A percentile compares a stretch with the other conserved stretches of the same genome.
Evolutionary conservation across 2,888 invertebrate species (phyloP).

Genomic region (Lepidocyrtoides sp.): DNA sequence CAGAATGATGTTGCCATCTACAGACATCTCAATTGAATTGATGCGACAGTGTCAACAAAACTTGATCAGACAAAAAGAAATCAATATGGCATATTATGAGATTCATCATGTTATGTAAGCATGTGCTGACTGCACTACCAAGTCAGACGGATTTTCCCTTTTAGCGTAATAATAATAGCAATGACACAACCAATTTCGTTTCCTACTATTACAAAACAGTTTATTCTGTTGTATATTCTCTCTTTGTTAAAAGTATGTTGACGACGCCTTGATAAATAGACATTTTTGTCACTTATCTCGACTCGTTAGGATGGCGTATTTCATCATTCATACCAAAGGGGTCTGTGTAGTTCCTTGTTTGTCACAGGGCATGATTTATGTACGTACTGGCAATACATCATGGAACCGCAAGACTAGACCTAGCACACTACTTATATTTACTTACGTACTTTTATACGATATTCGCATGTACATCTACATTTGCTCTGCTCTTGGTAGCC

Average conservation of each 20-base stretch:
- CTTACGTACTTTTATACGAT: too few relatives aligned
- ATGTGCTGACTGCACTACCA: neutral
- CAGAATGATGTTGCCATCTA: neutral
- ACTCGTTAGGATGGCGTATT: neutral
- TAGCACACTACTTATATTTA: too few relatives aligned
- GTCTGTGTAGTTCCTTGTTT: neutral
- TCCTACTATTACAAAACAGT: conserved; percentile 30
- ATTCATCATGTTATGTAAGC: neutral
- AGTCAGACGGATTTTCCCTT: neutral
- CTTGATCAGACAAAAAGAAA: neutral
- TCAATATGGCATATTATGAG: neutral
- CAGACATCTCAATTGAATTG: neutral
- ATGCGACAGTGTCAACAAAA: neutral
- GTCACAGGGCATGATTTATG: neutral
- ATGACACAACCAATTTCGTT: neutral
- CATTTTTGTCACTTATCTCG: neutral
- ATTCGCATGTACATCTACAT: too few relatives aligned
- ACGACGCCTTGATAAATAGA: conserved; percentile 30
- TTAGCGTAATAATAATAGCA: neutral
- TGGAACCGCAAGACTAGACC: neutral
- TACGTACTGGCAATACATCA: neutral
- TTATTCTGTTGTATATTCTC: neutral
- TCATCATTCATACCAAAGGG: neutral
- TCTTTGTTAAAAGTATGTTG: conserved; percentile 4
- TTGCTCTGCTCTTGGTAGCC: neutral